phyloP scores from a whole-genome alignment of 1,140 invertebrate genomes.

The Diplogasteroides magnus region DNA sequence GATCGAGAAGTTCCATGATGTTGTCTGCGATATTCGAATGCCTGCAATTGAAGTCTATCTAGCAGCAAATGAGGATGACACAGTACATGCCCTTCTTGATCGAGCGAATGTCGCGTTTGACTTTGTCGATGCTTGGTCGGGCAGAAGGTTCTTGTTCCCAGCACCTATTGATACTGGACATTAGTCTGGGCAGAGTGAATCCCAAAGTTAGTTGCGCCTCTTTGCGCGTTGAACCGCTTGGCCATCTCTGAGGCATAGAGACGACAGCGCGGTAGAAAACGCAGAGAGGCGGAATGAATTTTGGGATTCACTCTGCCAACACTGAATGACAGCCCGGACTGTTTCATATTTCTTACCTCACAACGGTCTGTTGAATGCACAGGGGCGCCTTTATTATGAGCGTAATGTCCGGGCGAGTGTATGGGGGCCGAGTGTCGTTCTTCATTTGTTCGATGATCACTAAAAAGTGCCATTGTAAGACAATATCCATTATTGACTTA shows the following conservation, averaged over 20 bases:
- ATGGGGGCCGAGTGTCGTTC: neutral
- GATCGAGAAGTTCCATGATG: slow-evolving; percentile 78
- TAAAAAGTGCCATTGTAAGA: no score
- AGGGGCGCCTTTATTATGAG: slow-evolving; percentile 8
- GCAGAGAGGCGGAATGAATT: no score
- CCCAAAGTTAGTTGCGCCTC: no score
- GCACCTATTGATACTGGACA: neutral
- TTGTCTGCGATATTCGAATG: slow-evolving; percentile 79
- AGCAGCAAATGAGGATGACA: neutral
- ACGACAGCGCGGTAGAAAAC: slow-evolving; percentile 4
- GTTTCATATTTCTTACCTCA: no score
- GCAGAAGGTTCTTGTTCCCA: slow-evolving; percentile 20
- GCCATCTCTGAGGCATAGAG: no score
- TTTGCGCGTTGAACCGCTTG: no score
- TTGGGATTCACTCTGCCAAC: no score
- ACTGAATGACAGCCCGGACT: no score
- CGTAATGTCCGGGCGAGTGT: slow-evolving; percentile 16
- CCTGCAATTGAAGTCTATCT: slow-evolving; percentile 51
- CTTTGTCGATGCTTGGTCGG: slow-evolving; percentile 17
- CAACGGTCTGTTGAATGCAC: neutral
- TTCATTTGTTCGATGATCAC: slow-evolving; percentile 21
- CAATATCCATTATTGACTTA: neutral
- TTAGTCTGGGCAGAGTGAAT: no score
- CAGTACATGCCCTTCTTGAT: slow-evolving; percentile 17
- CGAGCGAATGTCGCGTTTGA: neutral